Conservation (phyloP, 2,888 invertebrate genomes). For the Bellardia pandia region DNA sequence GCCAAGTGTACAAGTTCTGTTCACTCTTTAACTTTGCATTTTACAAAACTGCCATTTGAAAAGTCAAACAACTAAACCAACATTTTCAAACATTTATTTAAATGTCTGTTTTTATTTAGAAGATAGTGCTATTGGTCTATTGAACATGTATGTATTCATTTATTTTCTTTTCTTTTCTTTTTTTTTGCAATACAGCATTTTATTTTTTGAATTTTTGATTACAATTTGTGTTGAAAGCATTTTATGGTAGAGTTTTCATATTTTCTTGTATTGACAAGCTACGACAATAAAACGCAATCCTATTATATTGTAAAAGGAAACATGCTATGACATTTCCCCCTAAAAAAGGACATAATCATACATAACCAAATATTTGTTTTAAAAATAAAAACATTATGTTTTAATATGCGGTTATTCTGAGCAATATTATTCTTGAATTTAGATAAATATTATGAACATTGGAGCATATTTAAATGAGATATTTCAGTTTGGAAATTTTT, state of each 20-base stretch:
- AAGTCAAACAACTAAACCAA: background rate
- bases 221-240: conserved; percentile 56
- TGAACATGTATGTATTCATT: conserved; percentile 21
- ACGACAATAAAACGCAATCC: background rate
- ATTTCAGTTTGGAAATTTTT: no score
- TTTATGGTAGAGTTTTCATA: conserved; percentile 36
- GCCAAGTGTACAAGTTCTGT: background rate
- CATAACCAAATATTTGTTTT: no score
- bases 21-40: background rate
- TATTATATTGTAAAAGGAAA: background rate
- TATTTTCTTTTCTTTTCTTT: background rate
- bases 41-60: background rate
- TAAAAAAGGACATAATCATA: no score
- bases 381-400: no score
- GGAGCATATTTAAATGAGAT: no score
- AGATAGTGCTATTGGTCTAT: conserved; percentile 11
- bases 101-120: conserved; percentile 8
- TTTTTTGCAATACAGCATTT: background rate
- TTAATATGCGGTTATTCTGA: no score
- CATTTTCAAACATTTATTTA: conserved; percentile 30
- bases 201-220: conserved; percentile 37
- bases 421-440: no score
- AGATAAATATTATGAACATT: no score
- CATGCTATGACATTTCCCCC: background rate
- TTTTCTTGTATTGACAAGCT: background rate